phyloP scores from a whole-genome alignment of 2,113 vertebrate species.

The Ariopsis seemanni region DNA sequence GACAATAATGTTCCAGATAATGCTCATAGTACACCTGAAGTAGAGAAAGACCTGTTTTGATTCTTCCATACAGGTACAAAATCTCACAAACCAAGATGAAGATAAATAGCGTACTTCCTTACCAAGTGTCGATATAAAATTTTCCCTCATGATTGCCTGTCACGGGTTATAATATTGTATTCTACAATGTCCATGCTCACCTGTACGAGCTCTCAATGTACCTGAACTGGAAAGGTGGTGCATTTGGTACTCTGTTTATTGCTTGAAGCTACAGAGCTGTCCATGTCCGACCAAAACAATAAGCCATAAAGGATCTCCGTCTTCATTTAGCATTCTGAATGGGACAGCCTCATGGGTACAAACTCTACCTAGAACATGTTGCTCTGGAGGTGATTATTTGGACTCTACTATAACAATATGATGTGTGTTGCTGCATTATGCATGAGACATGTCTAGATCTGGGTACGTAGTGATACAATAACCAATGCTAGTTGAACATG shows the following conservation, averaged over 20 bases:
- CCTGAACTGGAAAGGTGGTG: neutral
- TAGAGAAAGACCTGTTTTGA: neutral
- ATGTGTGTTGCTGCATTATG: neutral
- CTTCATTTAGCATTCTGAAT: neutral
- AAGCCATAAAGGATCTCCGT: neutral
- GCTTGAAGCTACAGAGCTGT: neutral
- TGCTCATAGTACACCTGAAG: slow-evolving; percentile 72
- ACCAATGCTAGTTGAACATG: neutral
- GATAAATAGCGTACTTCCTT: neutral
- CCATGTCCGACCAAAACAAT: neutral
- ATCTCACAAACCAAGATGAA: neutral
- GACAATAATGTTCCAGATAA: slow-evolving; percentile 78
- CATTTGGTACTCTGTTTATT: neutral
- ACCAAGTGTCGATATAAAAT: neutral
- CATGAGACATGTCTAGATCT: neutral
- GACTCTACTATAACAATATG: neutral
- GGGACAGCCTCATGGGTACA: neutral
- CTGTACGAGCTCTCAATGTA: neutral
- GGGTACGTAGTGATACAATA: neutral
- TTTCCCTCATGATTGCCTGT: neutral
- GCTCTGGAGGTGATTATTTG: neutral
- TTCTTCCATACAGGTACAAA: neutral
- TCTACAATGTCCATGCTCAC: neutral
- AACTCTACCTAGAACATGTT: neutral
- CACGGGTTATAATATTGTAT: neutral